Evolutionary conservation across 2,888 invertebrate genomes (phyloP).

Genomic region (Stegana nigrithorax): DNA sequence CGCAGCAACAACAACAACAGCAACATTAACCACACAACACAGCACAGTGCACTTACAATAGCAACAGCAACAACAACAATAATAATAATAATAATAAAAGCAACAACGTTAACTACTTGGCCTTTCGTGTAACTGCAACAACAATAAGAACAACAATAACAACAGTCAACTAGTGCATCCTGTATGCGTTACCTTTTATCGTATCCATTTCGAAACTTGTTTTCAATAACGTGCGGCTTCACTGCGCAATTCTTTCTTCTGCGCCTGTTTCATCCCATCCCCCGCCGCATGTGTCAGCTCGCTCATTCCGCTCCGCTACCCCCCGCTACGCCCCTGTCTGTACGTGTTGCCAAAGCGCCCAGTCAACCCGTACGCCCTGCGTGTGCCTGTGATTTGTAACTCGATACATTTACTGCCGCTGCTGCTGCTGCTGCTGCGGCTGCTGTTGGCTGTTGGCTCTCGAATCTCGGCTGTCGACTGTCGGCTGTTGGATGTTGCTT

Average conservation of each 20-base stretch:
- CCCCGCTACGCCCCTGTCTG: constrained; percentile 20
- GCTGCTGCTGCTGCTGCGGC: constrained; percentile 37
- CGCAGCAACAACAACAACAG: constrained; percentile 25
- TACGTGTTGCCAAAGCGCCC: no score
- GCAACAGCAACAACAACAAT: constrained; percentile 20
- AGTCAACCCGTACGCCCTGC: no score
- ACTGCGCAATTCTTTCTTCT: not conserved
- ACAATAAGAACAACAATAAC: no score
- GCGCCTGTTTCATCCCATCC: not conserved
- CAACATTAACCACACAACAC: constrained; percentile 23
- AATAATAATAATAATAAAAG: not conserved
- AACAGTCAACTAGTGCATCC: no score
- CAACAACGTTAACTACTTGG: constrained; percentile 12
- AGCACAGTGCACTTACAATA: constrained; percentile 16
- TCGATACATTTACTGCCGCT: constrained; percentile 54
- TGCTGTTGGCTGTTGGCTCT: constrained; percentile 37
- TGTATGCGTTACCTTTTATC: constrained; percentile 40
- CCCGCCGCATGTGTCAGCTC: no score
- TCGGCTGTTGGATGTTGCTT: not conserved
- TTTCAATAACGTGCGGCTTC: constrained; percentile 30
- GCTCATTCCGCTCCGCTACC: no score
- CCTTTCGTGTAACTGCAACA: constrained; percentile 39
- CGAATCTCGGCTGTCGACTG: no score
- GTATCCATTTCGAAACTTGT: constrained; percentile 59
- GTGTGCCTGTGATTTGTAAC: constrained; percentile 55